Base-by-base conservation (phyloP, 2,797 vertebrate genomes). In the Arnoldichthys spilopterus region DNA sequence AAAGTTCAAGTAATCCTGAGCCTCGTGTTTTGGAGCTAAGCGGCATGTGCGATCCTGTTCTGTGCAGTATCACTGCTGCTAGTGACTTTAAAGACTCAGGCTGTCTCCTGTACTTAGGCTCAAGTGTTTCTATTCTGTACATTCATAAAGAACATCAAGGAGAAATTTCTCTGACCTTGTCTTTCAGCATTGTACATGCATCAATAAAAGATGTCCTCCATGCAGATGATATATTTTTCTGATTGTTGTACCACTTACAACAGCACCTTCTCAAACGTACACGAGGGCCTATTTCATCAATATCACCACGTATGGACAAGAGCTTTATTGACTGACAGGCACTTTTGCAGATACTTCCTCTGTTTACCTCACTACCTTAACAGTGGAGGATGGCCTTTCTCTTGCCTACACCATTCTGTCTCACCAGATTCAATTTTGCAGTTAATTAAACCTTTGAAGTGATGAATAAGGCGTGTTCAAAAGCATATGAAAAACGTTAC, bases 1-100 rank as follows among this genome's bases (percentile, higher is more conserved):
- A 72, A 72, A 78, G 22, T n/a, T 53, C 9, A 37, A 62, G 49
- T 22, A 34, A 62, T 64, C 24, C 49, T 24, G 20, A 16, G 28
- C 58, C 76, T 56, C 24, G 72, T 78, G 58, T 56, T 66, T 78
- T 78, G 47, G 20, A 63, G 49, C 68, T 22, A 34, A 71, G 68
- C 8, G 1, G 20, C 32, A 37, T 37, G 61, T 1, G 7, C 30
- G 7, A 47, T 45, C 16, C 67, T 24, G 49, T 20, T 71, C 28
- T 30, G 11, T 37, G 20, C 30, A 12, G 16, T 56, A 71, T n/a
- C 11, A 1, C 49, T 37, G 49, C 49, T 47, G 28, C 26, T 15
- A 69, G 47, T 45, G 45, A 49, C 66, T 26, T 16, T 24, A 5
- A 51, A 18, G 40, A 24, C 32, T 53, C 43, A 20, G 51, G 30